Base-by-base conservation (phyloP, 1,140 invertebrate species). In the Pteromalus puparum region DNA sequence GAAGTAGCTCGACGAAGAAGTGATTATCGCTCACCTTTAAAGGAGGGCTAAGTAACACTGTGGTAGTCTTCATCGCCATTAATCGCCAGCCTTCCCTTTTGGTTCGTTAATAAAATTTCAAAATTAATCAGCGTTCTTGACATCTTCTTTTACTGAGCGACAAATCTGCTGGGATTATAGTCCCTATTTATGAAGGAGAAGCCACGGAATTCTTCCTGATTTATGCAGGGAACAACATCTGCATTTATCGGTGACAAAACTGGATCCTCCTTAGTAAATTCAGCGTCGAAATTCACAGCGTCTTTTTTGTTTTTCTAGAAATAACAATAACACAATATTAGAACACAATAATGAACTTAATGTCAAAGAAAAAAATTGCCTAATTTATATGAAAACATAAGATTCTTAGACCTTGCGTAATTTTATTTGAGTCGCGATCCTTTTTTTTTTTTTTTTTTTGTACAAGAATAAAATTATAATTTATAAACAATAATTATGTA, bases 231-330 rank as follows among this genome's bases (percentile, higher is more conserved):
- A 73, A 99, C 95, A 82, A 98, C 96, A 89, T 98, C 97, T 46
- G 96, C 93, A 88, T 98, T 97, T 67, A 99, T 96, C 12, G 99
- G 99, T 26, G 99, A 99, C 82, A 99, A 94, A 26, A 97, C 95
- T 7, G 99, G 98, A 88, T 99, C 98, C 93, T 99, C 99, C 92
- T 98, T 98, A 10, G 99, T 99, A 92, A 99, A 99, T 94, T 99
- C 99, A 18, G 98, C 96, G 94, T 99, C 99, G 94, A 99, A 99
- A 94, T 99, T 99, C 87, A 98, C 95, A 70, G 98, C 98, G 93
- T 99, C 99, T 90, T 97, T 97, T 94, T 98, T 97, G 91, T 96
- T 98, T 97, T 98, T 99, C 99, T 99, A 94, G 48, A 95, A 95
- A 81, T 78, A 15, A 72, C 81, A 77, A 7, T 10, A 7, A 4